Evolutionary conservation across 2,113 vertebrate genomes (phyloP), one percentile per base, ranked within the genome.

Genomic region (Crotalus tigris): DNA sequence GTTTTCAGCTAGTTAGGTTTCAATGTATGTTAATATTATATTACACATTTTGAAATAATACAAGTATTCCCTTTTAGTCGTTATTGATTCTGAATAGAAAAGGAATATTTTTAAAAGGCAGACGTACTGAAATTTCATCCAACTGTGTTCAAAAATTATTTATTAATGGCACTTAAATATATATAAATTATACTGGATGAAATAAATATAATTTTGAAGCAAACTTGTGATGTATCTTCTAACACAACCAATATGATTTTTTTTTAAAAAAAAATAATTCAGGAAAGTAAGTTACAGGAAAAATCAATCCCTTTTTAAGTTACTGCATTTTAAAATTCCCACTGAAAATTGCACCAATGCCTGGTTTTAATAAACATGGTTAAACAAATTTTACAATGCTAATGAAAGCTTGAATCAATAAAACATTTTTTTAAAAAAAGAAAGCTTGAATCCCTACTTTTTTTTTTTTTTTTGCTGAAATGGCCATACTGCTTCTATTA

Each of bases 401-500:
- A 90, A 90, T 55, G 26, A 58, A 46, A 85, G 44, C 61, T 9
- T 46, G 33, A 9, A 12, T 89, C 29, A 51, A 51, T 51, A 51
- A 51, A 9, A 8, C 49, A 51, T 51, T 51, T 51, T 51, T 51
- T 51, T 51, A 9, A 51, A 51, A 8, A 51, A 51, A 51, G 33
- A 58, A 46, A 85, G 44, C 59, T 9, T 46, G 44, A 9, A 12
- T 89, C n/a, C 11, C 24, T 92, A 46, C 44, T 86, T 49, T 49
- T 49, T 90, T 87, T 44, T 87, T n/a, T 0, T 87, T 46, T 87
- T 0, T 1, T 69, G 13, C 5, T 91, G 57, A 59, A 88, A 64
- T 46, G 15, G 93, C 91, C 5, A 24, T 92, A 93, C 9, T 69
- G 94, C 93, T 95, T 85, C 91, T 94, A 95, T 95, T 93, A 86